phyloP scores from a whole-genome alignment of 2,113 vertebrate genomes.

The Leucopsar rothschildi region DNA sequence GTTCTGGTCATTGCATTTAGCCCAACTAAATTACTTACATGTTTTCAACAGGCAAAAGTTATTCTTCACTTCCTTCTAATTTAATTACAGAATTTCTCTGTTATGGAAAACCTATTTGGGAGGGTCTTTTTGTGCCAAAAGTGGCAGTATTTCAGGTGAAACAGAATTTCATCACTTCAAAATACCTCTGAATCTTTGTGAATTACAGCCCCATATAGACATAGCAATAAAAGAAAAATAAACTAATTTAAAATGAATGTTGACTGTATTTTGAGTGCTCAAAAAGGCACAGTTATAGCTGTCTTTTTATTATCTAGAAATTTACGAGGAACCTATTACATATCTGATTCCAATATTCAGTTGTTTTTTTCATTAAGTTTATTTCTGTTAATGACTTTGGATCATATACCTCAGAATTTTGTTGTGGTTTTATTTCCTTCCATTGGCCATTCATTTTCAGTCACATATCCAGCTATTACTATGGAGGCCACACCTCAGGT shows the following conservation, averaged over 20 bases:
- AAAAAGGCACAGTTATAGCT: background rate
- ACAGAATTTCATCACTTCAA: background rate
- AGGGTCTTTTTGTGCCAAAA: background rate
- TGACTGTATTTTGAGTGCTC: background rate
- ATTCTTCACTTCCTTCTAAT: slow-evolving; percentile 1
- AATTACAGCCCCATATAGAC: background rate
- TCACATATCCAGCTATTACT: background rate
- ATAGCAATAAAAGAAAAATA: background rate
- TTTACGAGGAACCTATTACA: background rate
- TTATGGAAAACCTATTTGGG: background rate
- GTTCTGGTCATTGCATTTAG: slow-evolving; percentile 14
- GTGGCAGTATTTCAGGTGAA: background rate
- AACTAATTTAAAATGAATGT: background rate
- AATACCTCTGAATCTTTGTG: background rate
- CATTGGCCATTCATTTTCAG: background rate
- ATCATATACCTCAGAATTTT: background rate
- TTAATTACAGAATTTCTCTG: background rate
- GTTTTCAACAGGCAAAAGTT: background rate
- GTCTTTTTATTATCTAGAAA: background rate
- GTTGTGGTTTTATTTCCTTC: slow-evolving; percentile 6
- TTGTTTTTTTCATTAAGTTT: background rate
- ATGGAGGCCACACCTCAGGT: background rate
- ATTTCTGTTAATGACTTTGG: background rate
- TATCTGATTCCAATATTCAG: background rate
- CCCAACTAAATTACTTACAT: background rate